Percentiles rank a stretch among this genome's conserved stretches.
Conservation (phyloP, 1,140 invertebrate genomes). For the Hycleus phaleratus region DNA sequence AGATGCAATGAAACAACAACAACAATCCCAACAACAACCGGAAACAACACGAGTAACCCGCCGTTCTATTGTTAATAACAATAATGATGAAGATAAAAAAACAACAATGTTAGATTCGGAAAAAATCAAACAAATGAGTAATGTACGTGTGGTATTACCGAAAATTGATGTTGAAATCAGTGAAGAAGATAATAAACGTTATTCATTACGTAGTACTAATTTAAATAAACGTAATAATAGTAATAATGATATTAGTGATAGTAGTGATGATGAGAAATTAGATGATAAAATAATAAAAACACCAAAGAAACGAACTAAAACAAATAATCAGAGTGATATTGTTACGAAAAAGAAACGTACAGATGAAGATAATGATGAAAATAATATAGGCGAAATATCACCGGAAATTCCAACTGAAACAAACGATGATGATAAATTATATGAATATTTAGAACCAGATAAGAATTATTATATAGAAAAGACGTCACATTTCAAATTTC, state of each 20-base stretch:
- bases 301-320: conserved; percentile 3
- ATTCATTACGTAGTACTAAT: conserved; percentile 13
- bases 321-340: conserved; percentile 2
- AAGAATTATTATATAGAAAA: conserved; percentile 30
- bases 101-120: neutral
- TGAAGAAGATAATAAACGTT: conserved; percentile 6
- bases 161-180: conserved; percentile 25
- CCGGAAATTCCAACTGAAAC: neutral
- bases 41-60: neutral
- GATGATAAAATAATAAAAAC: no score
- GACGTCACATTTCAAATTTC: conserved; percentile 33
- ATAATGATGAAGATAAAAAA: neutral
- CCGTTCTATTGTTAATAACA: neutral
- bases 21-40: conserved; percentile 8
- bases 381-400: neutral
- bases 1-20: conserved; percentile 15
- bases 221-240: no score
- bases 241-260: no score
- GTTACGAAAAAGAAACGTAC: conserved; percentile 7
- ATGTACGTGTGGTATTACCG: conserved; percentile 22
- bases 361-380: conserved; percentile 8
- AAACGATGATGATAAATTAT: conserved; percentile 12
- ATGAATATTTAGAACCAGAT: conserved; percentile 23
- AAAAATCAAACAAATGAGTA: conserved; percentile 18
- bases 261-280: no score